Conservation (phyloP, 2,888 invertebrate species). For the Drosophila algonquin region DNA sequence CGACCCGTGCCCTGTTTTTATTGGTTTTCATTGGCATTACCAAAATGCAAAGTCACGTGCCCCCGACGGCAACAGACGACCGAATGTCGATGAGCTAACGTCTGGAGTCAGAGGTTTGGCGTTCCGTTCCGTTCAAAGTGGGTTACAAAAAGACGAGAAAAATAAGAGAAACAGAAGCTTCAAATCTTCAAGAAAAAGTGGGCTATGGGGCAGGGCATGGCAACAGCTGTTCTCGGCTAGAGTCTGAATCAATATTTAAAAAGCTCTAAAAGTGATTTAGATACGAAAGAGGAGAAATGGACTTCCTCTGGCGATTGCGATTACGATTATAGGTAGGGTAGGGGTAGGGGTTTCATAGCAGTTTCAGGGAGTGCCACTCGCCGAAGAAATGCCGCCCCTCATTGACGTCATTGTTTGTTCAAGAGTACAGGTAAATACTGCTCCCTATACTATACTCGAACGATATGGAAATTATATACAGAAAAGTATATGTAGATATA, state of each 20-base stretch:
- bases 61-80: conserved; percentile 33
- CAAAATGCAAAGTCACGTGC: conserved; percentile 70
- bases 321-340: conserved; percentile 1
- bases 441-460: conserved; percentile 6
- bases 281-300: neutral
- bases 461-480: conserved; percentile 47
- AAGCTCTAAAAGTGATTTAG: conserved; percentile 7
- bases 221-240: conserved; percentile 56
- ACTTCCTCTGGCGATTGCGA: conserved; percentile 44
- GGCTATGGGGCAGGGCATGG: conserved; percentile 4
- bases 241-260: conserved; percentile 56
- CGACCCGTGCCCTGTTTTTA: conserved; percentile 7
- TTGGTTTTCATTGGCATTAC: conserved; percentile 26
- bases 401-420: conserved; percentile 70
- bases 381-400: conserved; percentile 48
- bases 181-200: neutral
- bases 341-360: conserved; percentile 1
- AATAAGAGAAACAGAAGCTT: conserved; percentile 8
- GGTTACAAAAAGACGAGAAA: conserved; percentile 50
- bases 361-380: conserved; percentile 40
- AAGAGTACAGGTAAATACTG: conserved; percentile 43
- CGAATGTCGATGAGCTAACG: conserved; percentile 57
- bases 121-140: conserved; percentile 47
- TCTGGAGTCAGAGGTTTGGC: neutral
- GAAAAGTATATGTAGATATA: conserved; percentile 28